Conservation (phyloP, 2,797 vertebrate species). For the Chaunax sp. region DNA sequence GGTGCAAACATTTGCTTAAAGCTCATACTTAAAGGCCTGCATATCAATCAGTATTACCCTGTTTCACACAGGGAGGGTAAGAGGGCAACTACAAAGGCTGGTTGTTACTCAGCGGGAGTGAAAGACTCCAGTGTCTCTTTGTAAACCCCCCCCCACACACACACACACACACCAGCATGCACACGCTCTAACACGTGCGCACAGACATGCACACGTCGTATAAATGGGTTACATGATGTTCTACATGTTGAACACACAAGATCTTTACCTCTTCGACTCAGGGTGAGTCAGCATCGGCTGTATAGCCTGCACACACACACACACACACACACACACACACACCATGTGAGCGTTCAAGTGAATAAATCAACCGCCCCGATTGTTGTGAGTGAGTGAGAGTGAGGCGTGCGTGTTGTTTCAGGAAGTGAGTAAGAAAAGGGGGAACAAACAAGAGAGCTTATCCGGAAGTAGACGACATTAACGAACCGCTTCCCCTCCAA, state of each 20-base stretch:
- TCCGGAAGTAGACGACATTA: slow-evolving; percentile 25
- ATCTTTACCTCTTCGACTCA: too few species aligned
- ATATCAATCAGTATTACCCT: slow-evolving; percentile 71
- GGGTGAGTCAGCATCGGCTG: too few species aligned
- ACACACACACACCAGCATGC: slow-evolving; percentile 14
- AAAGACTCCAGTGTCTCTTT: slow-evolving; percentile 77
- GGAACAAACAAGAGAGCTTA: slow-evolving; percentile 4
- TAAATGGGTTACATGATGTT: slow-evolving; percentile 65
- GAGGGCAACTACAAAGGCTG: slow-evolving; percentile 73
- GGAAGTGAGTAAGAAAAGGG: slow-evolving; percentile 44
- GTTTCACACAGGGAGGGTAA: slow-evolving; percentile 47
- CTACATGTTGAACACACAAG: slow-evolving; percentile 40
- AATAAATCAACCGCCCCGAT: slow-evolving; percentile 20
- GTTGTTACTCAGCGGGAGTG: slow-evolving; percentile 72
- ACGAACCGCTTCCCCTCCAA: slow-evolving; percentile 22
- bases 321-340: too few species aligned
- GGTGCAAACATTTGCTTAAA: slow-evolving; percentile 28
- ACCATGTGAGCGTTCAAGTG: too few species aligned
- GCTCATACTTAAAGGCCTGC: slow-evolving; percentile 49
- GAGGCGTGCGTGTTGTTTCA: slow-evolving; percentile 33
- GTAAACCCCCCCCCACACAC: slow-evolving; percentile 33
- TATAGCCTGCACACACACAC: too few species aligned
- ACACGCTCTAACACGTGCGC: slow-evolving; percentile 22
- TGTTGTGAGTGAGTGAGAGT: slow-evolving; percentile 11
- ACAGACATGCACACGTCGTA: slow-evolving; percentile 27